Evolutionary conservation across 2,797 vertebrate species (phyloP).

Genomic region (Chiloscyllium punctatum): DNA sequence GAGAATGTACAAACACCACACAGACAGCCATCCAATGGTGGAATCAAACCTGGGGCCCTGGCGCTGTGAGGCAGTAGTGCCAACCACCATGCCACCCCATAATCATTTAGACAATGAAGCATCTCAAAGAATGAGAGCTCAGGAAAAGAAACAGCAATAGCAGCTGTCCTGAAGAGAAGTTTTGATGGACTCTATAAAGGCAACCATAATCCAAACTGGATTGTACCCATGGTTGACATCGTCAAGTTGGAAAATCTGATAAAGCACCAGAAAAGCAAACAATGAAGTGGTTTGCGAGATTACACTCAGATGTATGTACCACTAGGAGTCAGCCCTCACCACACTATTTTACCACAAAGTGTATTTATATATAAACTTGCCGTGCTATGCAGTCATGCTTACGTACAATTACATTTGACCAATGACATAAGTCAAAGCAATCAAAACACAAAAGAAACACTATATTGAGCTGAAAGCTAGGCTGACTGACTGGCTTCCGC

Average conservation of each 20-base stretch:
- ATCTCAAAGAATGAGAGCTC: background rate
- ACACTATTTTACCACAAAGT: background rate
- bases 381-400: background rate
- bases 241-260: background rate
- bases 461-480: background rate
- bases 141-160: background rate
- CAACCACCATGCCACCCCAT: too few relatives aligned
- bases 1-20: too few relatives aligned
- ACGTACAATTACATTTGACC: background rate
- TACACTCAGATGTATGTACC: background rate
- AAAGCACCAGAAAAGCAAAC: background rate
- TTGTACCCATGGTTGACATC: background rate
- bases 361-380: background rate
- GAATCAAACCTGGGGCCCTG: too few relatives aligned
- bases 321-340: slow-evolving; percentile 1
- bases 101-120: background rate
- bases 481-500: background rate
- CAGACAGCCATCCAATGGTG: too few relatives aligned
- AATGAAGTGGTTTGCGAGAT: background rate
- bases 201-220: background rate
- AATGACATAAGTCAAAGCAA: too few relatives aligned
- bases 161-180: background rate
- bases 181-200: background rate
- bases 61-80: too few relatives aligned
- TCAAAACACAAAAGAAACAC: too few relatives aligned